These are phyloP conservation scores for Doryteuthis pealeii DNA, from an alignment of 1,140 invertebrate genomes.

Conservation along the genomic window DNA sequence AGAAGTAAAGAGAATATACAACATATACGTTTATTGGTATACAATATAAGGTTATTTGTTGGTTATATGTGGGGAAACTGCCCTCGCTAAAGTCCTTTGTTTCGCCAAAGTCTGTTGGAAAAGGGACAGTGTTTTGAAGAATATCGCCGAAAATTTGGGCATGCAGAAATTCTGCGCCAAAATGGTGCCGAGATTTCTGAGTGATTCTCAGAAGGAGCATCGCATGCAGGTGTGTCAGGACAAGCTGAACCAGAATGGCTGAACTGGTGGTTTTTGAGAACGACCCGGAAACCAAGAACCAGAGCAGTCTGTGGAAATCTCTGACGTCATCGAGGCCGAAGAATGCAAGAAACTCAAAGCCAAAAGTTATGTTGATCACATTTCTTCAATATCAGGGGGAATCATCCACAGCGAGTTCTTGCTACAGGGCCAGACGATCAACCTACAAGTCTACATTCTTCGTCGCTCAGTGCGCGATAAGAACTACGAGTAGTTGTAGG, in stretches of 20 bases:
- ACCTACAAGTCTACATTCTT: not conserved
- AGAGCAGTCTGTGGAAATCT: not conserved
- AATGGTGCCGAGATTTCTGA: not conserved
- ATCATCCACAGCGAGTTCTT: not conserved
- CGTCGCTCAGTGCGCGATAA: not conserved
- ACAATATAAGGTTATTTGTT: too few species aligned
- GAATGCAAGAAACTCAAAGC: not conserved
- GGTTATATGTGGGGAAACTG: too few species aligned
- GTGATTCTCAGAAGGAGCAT: not conserved
- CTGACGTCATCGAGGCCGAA: not conserved
- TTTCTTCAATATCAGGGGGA: not conserved
- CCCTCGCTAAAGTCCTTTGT: too few species aligned
- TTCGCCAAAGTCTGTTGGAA: too few species aligned
- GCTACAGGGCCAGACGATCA: not conserved
- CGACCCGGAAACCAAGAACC: not conserved
- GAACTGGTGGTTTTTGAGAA: not conserved
- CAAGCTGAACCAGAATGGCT: not conserved
- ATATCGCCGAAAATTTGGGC: not conserved
- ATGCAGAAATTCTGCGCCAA: not conserved
- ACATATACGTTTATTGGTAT: too few species aligned
- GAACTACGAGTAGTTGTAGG: not conserved
- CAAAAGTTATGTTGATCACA: slow-evolving; percentile 2
- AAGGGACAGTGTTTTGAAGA: not conserved
- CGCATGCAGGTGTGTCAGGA: not conserved
- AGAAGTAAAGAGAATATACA: too few species aligned